A percentile compares a stretch with the other conserved stretches of the same genome.
phyloP scores from a whole-genome alignment of 1,140 invertebrate species.

The Heliconius nattereri region DNA sequence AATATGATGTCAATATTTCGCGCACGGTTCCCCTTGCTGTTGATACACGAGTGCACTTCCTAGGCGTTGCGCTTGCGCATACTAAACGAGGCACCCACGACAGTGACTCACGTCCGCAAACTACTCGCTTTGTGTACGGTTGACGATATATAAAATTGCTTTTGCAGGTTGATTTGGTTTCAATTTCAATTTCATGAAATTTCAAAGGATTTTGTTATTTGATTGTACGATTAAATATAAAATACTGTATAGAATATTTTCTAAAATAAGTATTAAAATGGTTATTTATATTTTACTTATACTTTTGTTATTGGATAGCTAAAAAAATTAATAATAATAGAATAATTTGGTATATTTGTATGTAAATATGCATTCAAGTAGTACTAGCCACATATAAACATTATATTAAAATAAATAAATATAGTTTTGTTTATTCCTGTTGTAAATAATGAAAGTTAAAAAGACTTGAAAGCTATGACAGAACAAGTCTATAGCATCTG shows the following conservation, averaged over 20 bases:
- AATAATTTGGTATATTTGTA: background rate
- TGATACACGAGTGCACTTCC: conserved; percentile 65
- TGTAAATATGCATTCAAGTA: background rate
- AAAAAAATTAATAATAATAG: background rate
- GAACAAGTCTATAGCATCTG: conserved; percentile 25
- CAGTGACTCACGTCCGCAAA: conserved; percentile 57
- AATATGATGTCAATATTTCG: conserved; percentile 42
- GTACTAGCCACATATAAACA: background rate
- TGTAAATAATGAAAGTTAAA: conserved; percentile 4
- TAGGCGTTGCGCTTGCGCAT: conserved; percentile 64
- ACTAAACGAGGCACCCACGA: conserved; percentile 62
- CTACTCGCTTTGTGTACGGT: conserved; percentile 28
- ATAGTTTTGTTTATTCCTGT: background rate
- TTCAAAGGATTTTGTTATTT: background rate
- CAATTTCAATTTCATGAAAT: background rate
- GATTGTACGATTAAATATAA: background rate
- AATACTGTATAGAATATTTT: no score
- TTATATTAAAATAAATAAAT: background rate
- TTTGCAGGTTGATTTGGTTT: conserved; percentile 26
- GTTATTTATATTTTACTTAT: no score
- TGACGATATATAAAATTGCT: conserved; percentile 29
- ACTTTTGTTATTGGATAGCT: no score
- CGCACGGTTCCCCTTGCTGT: conserved; percentile 43
- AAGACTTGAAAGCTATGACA: background rate
- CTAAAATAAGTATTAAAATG: no score